A percentile compares a stretch with the other conserved stretches of the same genome.
Evolutionary conservation across 2,113 vertebrate genomes (phyloP).

Genomic region (Rhadina sibilatrix): DNA sequence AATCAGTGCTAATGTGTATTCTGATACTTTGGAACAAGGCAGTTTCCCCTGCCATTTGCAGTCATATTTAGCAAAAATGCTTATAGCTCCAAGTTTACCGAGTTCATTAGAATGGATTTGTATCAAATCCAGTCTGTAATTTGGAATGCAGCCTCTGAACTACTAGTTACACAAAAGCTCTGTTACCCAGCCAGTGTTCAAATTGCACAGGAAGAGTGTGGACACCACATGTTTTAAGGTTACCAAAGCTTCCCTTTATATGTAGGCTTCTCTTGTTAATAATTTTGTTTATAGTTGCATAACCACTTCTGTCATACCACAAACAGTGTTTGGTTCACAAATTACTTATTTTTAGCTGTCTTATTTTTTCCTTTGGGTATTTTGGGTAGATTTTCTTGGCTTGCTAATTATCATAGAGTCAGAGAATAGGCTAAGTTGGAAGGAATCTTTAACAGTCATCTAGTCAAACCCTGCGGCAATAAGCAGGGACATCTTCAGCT

Average conservation of each 20-base stretch:
- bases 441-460: background rate
- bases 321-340: conserved; percentile 10
- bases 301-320: conserved; percentile 46
- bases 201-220: conserved; percentile 58
- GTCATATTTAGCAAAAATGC: conserved; percentile 3
- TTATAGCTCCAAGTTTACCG: background rate
- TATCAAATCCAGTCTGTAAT: conserved; percentile 53
- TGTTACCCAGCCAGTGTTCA: conserved; percentile 48
- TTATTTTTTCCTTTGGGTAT: conserved; percentile 11
- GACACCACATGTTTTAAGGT: conserved; percentile 57
- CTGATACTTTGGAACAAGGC: background rate
- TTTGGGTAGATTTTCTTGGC: background rate
- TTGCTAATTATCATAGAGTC: background rate
- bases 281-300: conserved; percentile 49
- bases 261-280: conserved; percentile 19
- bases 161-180: conserved; percentile 41
- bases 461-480: background rate
- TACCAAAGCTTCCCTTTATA: conserved; percentile 25
- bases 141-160: conserved; percentile 49
- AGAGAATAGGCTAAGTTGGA: background rate
- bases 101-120: conserved; percentile 42
- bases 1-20: background rate
- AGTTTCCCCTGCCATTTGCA: background rate
- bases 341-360: conserved; percentile 21
- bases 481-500: background rate